These are phyloP conservation scores for Caenorhabditis japonica DNA, from an alignment of 2,888 invertebrate species.

Conservation along the genomic window DNA sequence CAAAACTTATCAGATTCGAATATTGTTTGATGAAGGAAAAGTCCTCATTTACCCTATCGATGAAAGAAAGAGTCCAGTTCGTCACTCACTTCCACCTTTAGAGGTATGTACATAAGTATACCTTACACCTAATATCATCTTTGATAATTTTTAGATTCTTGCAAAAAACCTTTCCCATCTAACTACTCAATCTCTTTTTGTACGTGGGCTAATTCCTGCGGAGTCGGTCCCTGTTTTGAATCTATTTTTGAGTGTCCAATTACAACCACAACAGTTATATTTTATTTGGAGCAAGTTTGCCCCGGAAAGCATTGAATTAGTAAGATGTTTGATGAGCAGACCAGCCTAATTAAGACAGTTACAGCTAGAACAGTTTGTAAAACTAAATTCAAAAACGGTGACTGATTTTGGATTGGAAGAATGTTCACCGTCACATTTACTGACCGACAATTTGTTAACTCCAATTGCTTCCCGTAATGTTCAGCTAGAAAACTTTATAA, in stretches of 20 bases:
- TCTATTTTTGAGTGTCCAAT: slow-evolving; percentile 46
- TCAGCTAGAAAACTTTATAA: slow-evolving; percentile 3
- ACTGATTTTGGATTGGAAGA: slow-evolving; percentile 66
- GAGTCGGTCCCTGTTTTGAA: slow-evolving; percentile 67
- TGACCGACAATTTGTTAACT: slow-evolving; percentile 58
- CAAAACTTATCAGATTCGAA: slow-evolving; percentile 63
- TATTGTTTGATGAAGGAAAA: slow-evolving; percentile 72
- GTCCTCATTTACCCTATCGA: slow-evolving; percentile 66
- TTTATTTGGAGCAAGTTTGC: slow-evolving; percentile 72
- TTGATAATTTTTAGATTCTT: slow-evolving; percentile 50
- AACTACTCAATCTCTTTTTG: slow-evolving; percentile 64
- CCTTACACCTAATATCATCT: neutral
- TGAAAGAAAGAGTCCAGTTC: slow-evolving; percentile 59
- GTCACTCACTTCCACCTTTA: slow-evolving; percentile 62
- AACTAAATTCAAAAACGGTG: slow-evolving; percentile 42
- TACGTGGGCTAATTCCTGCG: slow-evolving; percentile 68
- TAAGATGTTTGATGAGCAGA: slow-evolving; percentile 19
- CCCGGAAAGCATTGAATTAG: slow-evolving; percentile 47
- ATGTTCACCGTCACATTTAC: slow-evolving; percentile 57
- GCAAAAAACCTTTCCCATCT: slow-evolving; percentile 56
- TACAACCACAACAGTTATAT: slow-evolving; percentile 68
- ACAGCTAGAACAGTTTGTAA: slow-evolving; percentile 58
- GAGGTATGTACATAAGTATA: slow-evolving; percentile 48
- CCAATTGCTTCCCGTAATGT: slow-evolving; percentile 42
- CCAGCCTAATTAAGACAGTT: no score